Evolutionary conservation across 2,797 vertebrate genomes (phyloP), one percentile per base, ranked within the genome.

Genomic region (Cercopithecus mitis): DNA sequence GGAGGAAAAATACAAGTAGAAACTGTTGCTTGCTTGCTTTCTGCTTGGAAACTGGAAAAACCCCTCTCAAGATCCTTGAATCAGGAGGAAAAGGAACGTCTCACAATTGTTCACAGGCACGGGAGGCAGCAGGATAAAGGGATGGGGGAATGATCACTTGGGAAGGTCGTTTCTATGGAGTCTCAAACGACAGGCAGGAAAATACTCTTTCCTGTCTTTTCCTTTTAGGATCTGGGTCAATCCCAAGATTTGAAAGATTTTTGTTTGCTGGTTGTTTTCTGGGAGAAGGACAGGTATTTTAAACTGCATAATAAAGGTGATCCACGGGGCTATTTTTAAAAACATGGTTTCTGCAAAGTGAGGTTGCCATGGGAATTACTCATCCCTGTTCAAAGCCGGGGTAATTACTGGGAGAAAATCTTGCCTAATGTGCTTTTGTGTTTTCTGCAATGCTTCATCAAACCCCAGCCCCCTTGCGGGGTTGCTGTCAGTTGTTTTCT

Each of bases 301-400:
- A 84, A 89, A 50, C 33, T 22, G 20, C 0, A 12, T 1, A 79
- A 89, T 58, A 55, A 90, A 97, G 50, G 81, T 85, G 73, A 80
- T 67, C 81, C 47, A 88, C 3, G 8, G 55, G 52, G 47, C 76
- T 89, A 94, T 97, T 98, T 98, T 97, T 58, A 97, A 97, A 83
- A 95, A 91, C 91, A 93, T 79, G 73, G 79, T 88, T 89, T 86
- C 94, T 83, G 95, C 95, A 93, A 97, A 97, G 45, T 90, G 55
- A 97, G 83, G 97, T 98, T 98, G 97, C 95, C 97, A 97, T 96
- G 98, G 97, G 47, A 98, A 98, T 97, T 25, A 39, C 58, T 75
- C 88, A 77, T 90, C 91, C 92, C 86, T 94, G 94, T 57, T 98
- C 95, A 97, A 98, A 98, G 77, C 64, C 92, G 86, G 45, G 97